Conservation (phyloP, 2,888 invertebrate genomes). For the Clepsis dumicolana region DNA sequence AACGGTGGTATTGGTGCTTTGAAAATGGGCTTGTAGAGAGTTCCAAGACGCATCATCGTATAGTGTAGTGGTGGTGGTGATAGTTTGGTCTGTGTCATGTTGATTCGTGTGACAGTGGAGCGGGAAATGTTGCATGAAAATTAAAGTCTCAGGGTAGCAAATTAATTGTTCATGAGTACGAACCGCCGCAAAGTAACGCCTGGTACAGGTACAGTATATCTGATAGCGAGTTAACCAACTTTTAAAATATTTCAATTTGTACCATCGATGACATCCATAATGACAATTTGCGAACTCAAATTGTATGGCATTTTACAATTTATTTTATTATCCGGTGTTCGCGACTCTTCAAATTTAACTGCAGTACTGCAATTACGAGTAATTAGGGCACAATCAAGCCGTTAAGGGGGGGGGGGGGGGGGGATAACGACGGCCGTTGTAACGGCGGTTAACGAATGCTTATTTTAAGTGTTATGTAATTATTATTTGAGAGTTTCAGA, state of each 20-base stretch:
- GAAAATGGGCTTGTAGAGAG: too few species aligned
- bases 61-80: too few species aligned
- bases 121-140: too few species aligned
- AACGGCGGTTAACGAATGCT: slow-evolving; percentile 10
- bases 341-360: slow-evolving; percentile 31
- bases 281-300: slow-evolving; percentile 15
- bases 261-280: background rate
- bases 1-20: too few species aligned
- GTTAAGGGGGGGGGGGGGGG: slow-evolving; percentile 18
- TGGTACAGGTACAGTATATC: too few species aligned
- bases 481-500: background rate
- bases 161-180: too few species aligned
- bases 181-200: too few species aligned
- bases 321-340: slow-evolving; percentile 21
- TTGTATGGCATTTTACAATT: slow-evolving; percentile 24
- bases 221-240: background rate
- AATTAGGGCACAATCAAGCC: slow-evolving; percentile 27
- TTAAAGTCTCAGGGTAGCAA: too few species aligned
- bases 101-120: too few species aligned
- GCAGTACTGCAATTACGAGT: slow-evolving; percentile 27
- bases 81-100: too few species aligned
- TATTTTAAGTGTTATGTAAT: slow-evolving; percentile 17
- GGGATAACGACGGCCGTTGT: slow-evolving; percentile 17
- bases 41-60: too few species aligned
- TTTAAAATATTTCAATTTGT: background rate